Conservation (phyloP, 2,113 vertebrate genomes). For the Eonycteris spelaea region DNA sequence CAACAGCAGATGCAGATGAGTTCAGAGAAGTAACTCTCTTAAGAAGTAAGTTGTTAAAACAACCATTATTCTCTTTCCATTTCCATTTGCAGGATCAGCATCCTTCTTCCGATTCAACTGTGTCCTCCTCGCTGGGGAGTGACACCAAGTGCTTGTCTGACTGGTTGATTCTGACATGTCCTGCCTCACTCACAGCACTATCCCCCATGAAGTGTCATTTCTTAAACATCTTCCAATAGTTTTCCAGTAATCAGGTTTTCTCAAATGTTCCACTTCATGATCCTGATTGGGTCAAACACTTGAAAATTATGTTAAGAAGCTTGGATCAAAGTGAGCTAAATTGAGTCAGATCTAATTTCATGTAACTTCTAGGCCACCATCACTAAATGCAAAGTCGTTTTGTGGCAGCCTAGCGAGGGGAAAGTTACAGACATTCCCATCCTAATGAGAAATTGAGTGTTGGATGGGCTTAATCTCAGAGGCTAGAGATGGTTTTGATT, state of each 20-base stretch:
- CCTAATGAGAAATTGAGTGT: constrained; percentile 22
- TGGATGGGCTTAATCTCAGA: not conserved
- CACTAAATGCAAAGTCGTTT: not conserved
- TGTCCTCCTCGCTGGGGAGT: too few species aligned
- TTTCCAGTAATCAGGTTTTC: constrained; percentile 43
- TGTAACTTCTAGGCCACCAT: not conserved
- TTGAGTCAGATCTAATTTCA: constrained; percentile 42
- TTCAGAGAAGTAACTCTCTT: not conserved
- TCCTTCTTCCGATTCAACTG: not conserved
- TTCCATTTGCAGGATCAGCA: not conserved
- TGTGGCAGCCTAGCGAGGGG: not conserved
- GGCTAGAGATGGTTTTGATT: constrained; percentile 39
- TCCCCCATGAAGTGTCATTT: not conserved
- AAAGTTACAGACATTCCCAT: not conserved
- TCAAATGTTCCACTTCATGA: constrained; percentile 45
- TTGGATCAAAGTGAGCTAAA: constrained; percentile 46
- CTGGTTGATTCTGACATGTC: not conserved
- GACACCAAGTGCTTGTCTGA: not conserved
- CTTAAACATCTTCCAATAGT: not conserved
- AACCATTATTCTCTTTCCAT: not conserved
- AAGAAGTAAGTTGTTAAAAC: not conserved
- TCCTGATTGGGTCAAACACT: constrained; percentile 60
- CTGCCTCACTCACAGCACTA: not conserved
- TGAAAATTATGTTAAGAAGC: constrained; percentile 62
- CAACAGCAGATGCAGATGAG: not conserved